Conservation (phyloP, 1,140 invertebrate genomes). For the Ips typographus region DNA sequence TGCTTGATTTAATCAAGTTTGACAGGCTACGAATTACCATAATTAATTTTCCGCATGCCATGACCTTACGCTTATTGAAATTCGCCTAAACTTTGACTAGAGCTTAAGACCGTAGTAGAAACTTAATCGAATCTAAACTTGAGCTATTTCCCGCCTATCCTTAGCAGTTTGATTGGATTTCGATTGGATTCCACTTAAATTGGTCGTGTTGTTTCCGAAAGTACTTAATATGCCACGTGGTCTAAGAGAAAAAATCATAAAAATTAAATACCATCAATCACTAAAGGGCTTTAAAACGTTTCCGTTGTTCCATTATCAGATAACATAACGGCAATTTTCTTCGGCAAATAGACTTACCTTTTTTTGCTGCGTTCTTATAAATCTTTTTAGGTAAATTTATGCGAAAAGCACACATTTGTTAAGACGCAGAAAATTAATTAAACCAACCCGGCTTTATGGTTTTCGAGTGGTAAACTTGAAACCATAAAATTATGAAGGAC, state of each 20-base stretch:
- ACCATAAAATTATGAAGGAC: background rate
- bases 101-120: background rate
- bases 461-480: background rate
- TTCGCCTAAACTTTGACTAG: conserved; percentile 18
- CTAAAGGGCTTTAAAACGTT: conserved; percentile 10
- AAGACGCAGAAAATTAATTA: background rate
- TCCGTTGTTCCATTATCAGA: conserved; percentile 14
- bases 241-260: background rate
- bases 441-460: background rate
- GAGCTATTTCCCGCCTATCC: background rate
- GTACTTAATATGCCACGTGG: no score
- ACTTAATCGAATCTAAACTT: conserved; percentile 9
- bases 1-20: conserved; percentile 23
- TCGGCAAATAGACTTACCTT: conserved; percentile 10
- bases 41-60: conserved; percentile 26
- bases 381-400: conserved; percentile 11
- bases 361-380: background rate
- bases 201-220: no score
- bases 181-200: conserved; percentile 2
- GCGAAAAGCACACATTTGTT: background rate
- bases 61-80: conserved; percentile 25
- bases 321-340: conserved; percentile 20
- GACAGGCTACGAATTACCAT: conserved; percentile 23
- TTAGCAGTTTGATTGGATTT: conserved; percentile 10
- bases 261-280: conserved; percentile 23